Evolutionary conservation across 2,888 invertebrate species (phyloP).

Genomic region (Rhogogaster chlorosoma): DNA sequence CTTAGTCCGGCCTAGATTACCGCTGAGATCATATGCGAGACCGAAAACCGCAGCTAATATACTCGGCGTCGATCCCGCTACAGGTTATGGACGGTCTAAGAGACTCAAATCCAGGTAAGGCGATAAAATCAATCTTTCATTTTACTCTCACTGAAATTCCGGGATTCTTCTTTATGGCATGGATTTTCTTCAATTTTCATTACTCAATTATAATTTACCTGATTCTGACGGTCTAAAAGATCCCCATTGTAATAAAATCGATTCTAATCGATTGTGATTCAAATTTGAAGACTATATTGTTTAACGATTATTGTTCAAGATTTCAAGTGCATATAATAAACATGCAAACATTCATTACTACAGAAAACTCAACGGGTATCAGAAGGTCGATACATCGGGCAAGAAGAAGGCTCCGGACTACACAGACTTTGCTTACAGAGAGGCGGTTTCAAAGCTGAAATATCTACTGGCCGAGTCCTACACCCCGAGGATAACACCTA

Average conservation of each 20-base stretch:
- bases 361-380: slow-evolving; percentile 71
- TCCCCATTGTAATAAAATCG: too few relatives aligned
- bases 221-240: too few relatives aligned
- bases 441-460: slow-evolving; percentile 89
- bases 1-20: slow-evolving; percentile 60
- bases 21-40: slow-evolving; percentile 58
- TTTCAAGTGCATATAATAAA: too few relatives aligned
- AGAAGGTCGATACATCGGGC: slow-evolving; percentile 78
- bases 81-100: slow-evolving; percentile 60
- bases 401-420: slow-evolving; percentile 86
- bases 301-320: too few relatives aligned
- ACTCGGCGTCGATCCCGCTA: slow-evolving; percentile 59
- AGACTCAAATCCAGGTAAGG: slow-evolving; percentile 69
- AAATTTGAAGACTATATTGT: too few relatives aligned
- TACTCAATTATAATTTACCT: too few relatives aligned
- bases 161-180: too few relatives aligned
- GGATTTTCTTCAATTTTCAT: too few relatives aligned
- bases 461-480: slow-evolving; percentile 89
- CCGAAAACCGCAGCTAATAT: slow-evolving; percentile 59
- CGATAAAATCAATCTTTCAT: background rate
- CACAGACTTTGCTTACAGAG: slow-evolving; percentile 91
- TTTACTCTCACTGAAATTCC: too few relatives aligned
- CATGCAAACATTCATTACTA: slow-evolving; percentile 40
- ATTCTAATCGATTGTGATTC: too few relatives aligned
- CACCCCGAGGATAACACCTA: slow-evolving; percentile 78